A percentile compares a stretch with the other conserved stretches of the same genome.
phyloP scores from a whole-genome alignment of 2,888 invertebrate genomes.

The Miltochrista miniata region DNA sequence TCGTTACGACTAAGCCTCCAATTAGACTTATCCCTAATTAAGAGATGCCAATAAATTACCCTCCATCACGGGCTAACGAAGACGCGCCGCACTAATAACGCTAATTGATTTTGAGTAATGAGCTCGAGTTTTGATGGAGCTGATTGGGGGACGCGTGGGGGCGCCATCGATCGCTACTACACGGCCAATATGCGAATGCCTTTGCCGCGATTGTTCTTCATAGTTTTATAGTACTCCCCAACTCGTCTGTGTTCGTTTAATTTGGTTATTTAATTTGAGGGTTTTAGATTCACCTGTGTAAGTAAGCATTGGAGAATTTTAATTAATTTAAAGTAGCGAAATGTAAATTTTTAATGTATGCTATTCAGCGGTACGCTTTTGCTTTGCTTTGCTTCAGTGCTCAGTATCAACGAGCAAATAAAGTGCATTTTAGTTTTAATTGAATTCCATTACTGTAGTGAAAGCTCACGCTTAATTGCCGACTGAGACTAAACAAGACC shows the following conservation, averaged over 20 bases:
- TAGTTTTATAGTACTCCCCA: slow-evolving; percentile 32
- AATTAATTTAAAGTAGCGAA: slow-evolving; percentile 24
- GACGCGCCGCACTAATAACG: slow-evolving; percentile 83
- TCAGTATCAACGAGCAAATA: slow-evolving; percentile 59
- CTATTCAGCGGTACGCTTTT: slow-evolving; percentile 51
- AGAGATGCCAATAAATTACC: slow-evolving; percentile 85
- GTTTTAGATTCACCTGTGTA: slow-evolving; percentile 19
- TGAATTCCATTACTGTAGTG: slow-evolving; percentile 73
- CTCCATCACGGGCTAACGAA: slow-evolving; percentile 84
- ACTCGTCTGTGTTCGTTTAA: slow-evolving; percentile 20
- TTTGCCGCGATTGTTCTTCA: slow-evolving; percentile 21
- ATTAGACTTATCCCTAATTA: slow-evolving; percentile 85
- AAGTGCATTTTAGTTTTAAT: slow-evolving; percentile 70
- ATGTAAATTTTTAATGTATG: slow-evolving; percentile 44
- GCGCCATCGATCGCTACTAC: slow-evolving; percentile 60
- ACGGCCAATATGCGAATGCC: slow-evolving; percentile 36
- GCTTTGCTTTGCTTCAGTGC: slow-evolving; percentile 47
- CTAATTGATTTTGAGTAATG: slow-evolving; percentile 84
- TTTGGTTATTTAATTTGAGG: slow-evolving; percentile 35
- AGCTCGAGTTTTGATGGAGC: slow-evolving; percentile 82
- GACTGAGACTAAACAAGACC: slow-evolving; percentile 49
- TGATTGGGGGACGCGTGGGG: slow-evolving; percentile 66
- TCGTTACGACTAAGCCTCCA: slow-evolving; percentile 85
- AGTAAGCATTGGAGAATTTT: slow-evolving; percentile 22
- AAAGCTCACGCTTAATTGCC: slow-evolving; percentile 71